Base-by-base conservation (phyloP, 2,888 invertebrate species). In the Hydraecia micacea region DNA sequence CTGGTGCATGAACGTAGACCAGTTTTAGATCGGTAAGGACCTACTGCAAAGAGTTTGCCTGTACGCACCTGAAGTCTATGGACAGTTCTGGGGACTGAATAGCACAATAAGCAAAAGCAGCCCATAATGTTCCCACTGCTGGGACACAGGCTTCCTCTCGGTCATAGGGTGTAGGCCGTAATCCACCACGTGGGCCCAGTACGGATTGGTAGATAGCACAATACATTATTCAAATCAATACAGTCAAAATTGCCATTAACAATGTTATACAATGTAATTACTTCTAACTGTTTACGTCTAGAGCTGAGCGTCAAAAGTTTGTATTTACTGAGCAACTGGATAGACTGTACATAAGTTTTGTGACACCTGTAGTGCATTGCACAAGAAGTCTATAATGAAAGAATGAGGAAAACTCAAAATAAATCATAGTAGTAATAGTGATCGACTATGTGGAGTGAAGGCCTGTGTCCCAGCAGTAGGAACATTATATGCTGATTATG, bases 11-110 rank as follows among this genome's bases (percentile, higher is more conserved):
- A 72, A 42, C 72, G 70, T 36, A 55, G 28, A 7, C 42, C 71
- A 46, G 70, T 42, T 32, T 71, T 71, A 66, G 74, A 39, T 18
- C 70, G 74, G 63, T 13, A 65, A 21, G 25, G 36, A 9, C 66
- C 60, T 39, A 66, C 9, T 42, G 74, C 73, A 67, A 74, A 71
- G 8, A 74, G 46, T 49, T 18, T 75, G 11, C 66, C 70, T 18
- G 70, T 66, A 11, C 70, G 52, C 32, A 74, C 58, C 28, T 66
- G 65, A 9, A 52, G n/a, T 52, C 66, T 74, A 32, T 67, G 74
- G 13, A 71, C 65, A 25, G 66, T 66, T 11, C 55, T 55, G 55
- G 25, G 25, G 25, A 4, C 11, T 55, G 25, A 1, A 55, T 9
- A 55, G 55, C 52, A 25, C 25, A 46, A 13, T 46, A 46, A 42